Conservation (phyloP, 1,140 invertebrate genomes). For the Drosophila watanabei region DNA sequence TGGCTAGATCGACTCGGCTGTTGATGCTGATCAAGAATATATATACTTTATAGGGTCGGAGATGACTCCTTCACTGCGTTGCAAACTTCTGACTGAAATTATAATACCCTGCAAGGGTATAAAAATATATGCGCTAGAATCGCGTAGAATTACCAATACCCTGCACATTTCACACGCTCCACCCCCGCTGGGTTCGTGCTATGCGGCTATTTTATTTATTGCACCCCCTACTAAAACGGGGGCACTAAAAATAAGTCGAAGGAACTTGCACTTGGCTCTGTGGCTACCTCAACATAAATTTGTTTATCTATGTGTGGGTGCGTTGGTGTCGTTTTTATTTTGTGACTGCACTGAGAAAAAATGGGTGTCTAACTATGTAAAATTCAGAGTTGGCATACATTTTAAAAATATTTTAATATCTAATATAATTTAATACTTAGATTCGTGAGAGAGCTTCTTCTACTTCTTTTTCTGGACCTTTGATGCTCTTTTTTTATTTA, state of each 20-base stretch:
- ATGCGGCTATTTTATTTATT: conserved; percentile 54
- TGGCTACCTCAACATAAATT: conserved; percentile 78
- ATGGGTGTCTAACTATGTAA: no score
- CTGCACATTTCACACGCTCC: background rate
- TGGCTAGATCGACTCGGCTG: no score
- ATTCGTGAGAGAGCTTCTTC: no score
- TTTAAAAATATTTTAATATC: no score
- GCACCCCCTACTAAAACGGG: conserved; percentile 22
- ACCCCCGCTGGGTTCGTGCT: conserved; percentile 2
- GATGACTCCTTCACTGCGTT: no score
- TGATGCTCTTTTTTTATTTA: background rate
- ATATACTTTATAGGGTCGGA: no score
- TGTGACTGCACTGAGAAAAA: background rate
- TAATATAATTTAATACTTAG: no score
- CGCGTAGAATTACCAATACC: conserved; percentile 28
- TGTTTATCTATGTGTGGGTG: conserved; percentile 36
- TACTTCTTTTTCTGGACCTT: background rate
- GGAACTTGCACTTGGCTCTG: conserved; percentile 75
- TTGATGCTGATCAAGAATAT: no score
- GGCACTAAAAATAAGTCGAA: conserved; percentile 57
- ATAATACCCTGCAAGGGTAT: no score
- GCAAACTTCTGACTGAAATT: no score
- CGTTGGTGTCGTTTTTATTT: background rate
- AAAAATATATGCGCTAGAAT: conserved; percentile 32
- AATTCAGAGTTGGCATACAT: no score